phyloP scores from a whole-genome alignment of 30 jellyfish, hydroid and myxozoan species.

The Pelagia noctiluca region DNA sequence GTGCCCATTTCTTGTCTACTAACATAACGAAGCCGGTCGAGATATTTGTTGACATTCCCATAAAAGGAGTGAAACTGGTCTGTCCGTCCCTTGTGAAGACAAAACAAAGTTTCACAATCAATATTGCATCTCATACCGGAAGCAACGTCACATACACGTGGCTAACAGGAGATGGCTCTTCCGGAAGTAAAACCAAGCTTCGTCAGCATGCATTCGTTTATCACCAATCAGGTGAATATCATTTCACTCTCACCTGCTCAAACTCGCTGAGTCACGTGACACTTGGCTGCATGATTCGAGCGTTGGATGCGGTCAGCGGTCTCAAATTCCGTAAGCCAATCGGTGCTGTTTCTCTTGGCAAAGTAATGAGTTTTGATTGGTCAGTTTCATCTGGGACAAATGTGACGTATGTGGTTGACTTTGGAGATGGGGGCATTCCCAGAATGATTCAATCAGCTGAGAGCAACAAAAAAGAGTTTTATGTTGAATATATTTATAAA shows the following conservation, averaged over 20 bases:
- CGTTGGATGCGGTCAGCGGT: constrained; percentile 63
- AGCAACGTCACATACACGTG: constrained; percentile 84
- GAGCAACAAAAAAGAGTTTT: constrained; percentile 10
- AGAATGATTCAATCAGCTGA: constrained; percentile 15
- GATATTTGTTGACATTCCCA: constrained; percentile 82
- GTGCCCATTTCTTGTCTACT: constrained; percentile 68
- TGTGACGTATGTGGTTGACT: constrained; percentile 71
- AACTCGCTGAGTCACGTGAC: constrained; percentile 76
- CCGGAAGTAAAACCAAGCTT: constrained; percentile 15
- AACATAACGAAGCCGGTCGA: constrained; percentile 50
- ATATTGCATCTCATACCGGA: constrained; percentile 74
- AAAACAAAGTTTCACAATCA: constrained; percentile 25
- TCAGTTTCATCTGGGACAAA: constrained; percentile 80
- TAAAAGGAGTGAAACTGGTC: constrained; percentile 50
- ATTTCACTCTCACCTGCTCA: constrained; percentile 51
- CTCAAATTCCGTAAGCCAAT: constrained; percentile 60
- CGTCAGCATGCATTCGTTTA: constrained; percentile 30
- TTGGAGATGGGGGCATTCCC: constrained; percentile 80
- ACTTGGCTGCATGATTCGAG: constrained; percentile 40
- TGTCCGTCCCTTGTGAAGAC: constrained; percentile 72
- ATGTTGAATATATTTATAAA: constrained; percentile 35
- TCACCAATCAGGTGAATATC: constrained; percentile 79
- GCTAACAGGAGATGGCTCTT: constrained; percentile 76
- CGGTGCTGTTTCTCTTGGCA: constrained; percentile 65
- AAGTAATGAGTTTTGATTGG: constrained; percentile 73